phyloP scores from a whole-genome alignment of 2,888 invertebrate species.

The Drosophila koepferae region DNA sequence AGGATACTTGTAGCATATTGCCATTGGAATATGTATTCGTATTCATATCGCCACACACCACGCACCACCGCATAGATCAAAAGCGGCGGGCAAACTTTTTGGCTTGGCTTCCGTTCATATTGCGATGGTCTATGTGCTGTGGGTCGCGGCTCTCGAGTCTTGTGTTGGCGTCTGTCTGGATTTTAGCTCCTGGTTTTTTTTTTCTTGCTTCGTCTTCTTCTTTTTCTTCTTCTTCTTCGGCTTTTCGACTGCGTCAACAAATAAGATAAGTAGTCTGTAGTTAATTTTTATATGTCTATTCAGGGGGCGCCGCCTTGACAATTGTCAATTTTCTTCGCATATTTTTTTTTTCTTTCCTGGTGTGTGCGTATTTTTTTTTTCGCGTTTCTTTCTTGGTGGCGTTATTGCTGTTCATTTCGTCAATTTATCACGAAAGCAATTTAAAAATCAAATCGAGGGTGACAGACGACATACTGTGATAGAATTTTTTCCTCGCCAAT shows the following conservation, averaged over 20 bases:
- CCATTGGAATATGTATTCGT: constrained; percentile 30
- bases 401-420: constrained; percentile 81
- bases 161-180: constrained; percentile 19
- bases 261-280: constrained; percentile 82
- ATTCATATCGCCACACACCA: constrained; percentile 38
- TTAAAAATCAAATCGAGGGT: constrained; percentile 83
- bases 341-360: constrained; percentile 16
- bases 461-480: constrained; percentile 81
- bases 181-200: constrained; percentile 17
- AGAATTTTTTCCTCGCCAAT: constrained; percentile 68
- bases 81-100: constrained; percentile 57
- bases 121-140: constrained; percentile 11
- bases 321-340: constrained; percentile 74
- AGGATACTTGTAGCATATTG: constrained; percentile 56
- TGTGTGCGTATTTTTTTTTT: constrained; percentile 11
- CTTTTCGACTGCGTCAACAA: constrained; percentile 63
- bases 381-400: constrained; percentile 36
- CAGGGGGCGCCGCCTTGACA: constrained; percentile 64
- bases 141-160: not conserved
- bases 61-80: constrained; percentile 48
- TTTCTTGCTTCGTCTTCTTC: not conserved
- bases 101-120: constrained; percentile 54
- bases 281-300: constrained; percentile 81
- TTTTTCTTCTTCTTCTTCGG: not conserved
- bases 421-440: constrained; percentile 83